Evolutionary conservation across 2,797 vertebrate species (phyloP).

Genomic region (Pyrrhura leucotis): DNA sequence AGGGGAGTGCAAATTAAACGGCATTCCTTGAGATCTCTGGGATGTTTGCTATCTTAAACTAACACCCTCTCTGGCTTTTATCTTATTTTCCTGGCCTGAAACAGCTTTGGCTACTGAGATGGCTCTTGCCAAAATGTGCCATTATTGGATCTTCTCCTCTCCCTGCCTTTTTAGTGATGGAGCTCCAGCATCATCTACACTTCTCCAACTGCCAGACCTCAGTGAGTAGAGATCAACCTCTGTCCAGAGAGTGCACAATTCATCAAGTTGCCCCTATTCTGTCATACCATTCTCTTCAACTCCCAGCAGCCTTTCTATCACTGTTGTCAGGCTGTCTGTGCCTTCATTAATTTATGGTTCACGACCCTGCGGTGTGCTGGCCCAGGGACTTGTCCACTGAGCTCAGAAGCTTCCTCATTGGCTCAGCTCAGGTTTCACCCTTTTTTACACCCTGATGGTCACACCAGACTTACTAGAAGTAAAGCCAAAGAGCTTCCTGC

Average conservation of each 20-base stretch:
- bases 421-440: background rate
- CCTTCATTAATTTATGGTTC: background rate
- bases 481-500: background rate
- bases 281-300: fast-evolving
- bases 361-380: background rate
- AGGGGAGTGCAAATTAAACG: background rate
- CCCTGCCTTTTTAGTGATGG: background rate
- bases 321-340: background rate
- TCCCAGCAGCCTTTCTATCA: background rate
- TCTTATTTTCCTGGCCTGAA: background rate
- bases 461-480: background rate
- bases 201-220: background rate
- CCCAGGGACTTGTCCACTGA: background rate
- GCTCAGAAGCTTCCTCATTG: background rate
- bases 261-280: background rate
- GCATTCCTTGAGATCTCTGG: background rate
- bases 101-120: background rate
- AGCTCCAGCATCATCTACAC: fast-evolving
- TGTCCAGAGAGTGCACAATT: fast-evolving
- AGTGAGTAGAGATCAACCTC: background rate
- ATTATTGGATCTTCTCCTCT: background rate
- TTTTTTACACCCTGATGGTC: background rate
- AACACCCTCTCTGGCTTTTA: background rate
- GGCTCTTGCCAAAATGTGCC: background rate
- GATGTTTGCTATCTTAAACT: background rate